Evolutionary conservation across 2,113 vertebrate genomes (phyloP).

Genomic region (Crotophaga sulcirostris): DNA sequence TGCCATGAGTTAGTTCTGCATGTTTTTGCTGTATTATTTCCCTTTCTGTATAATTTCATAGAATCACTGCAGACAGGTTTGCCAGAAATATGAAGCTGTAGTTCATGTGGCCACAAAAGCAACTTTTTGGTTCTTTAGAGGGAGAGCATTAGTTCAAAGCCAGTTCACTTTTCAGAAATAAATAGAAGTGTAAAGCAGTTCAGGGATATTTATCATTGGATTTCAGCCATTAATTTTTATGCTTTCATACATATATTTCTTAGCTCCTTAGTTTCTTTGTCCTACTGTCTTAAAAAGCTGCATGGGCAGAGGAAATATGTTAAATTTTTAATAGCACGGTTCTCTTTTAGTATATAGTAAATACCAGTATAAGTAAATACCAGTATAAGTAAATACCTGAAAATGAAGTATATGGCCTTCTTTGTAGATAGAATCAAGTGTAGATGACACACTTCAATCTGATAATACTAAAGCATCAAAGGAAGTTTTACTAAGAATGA

Average conservation of each 20-base stretch:
- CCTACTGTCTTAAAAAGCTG: background rate
- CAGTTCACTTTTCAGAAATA: background rate
- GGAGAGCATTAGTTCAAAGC: background rate
- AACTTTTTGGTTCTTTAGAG: background rate
- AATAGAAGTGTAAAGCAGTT: background rate
- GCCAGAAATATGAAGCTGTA: background rate
- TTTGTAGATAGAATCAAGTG: conserved; percentile 45
- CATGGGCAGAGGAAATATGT: background rate
- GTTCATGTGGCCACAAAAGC: background rate
- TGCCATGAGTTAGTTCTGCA: background rate
- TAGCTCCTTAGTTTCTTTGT: background rate
- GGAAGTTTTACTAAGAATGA: background rate
- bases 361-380: background rate
- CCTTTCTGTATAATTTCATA: background rate
- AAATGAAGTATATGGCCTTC: conserved; percentile 14
- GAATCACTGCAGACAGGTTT: background rate
- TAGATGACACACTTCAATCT: background rate
- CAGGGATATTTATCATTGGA: background rate
- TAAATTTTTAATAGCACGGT: background rate
- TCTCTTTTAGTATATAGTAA: background rate
- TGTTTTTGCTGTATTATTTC: background rate
- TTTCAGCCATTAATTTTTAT: background rate
- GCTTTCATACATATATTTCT: background rate
- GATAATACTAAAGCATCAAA: conserved; percentile 15
- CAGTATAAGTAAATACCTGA: background rate